A percentile compares a stretch with the other conserved stretches of the same genome.
These are phyloP conservation scores for Nicator chloris DNA, from an alignment of 2,113 vertebrate species.

Conservation along the genomic window DNA sequence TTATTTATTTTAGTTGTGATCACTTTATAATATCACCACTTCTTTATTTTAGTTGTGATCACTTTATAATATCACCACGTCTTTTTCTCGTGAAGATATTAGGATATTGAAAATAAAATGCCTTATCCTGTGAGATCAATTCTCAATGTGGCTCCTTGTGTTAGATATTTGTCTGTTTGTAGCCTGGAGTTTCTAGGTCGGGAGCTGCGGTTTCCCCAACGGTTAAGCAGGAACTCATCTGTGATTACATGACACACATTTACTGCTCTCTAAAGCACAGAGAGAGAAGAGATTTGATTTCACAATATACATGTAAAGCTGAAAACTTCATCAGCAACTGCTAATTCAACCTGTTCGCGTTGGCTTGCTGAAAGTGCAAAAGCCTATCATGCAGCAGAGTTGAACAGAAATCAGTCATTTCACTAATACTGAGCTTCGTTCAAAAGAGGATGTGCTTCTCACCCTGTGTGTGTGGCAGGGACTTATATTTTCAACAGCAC, in stretches of 20 bases:
- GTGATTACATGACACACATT: background rate
- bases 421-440: background rate
- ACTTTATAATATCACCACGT: background rate
- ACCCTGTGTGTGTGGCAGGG: background rate
- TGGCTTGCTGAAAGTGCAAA: background rate
- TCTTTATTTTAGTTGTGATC: background rate
- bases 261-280: background rate
- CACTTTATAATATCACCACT: background rate
- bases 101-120: background rate
- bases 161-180: background rate
- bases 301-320: background rate
- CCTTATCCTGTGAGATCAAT: background rate
- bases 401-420: background rate
- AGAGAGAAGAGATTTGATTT: background rate
- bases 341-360: background rate
- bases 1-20: background rate
- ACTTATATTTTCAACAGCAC: background rate
- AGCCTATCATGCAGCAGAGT: background rate
- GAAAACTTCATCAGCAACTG: background rate
- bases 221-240: background rate
- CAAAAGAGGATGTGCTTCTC: background rate
- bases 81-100: background rate
- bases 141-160: background rate
- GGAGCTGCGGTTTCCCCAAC: background rate
- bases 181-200: background rate